Percentiles rank a stretch among this genome's conserved stretches.
Conservation (phyloP, 2,888 invertebrate species). For the Netelia fuscicornis region DNA sequence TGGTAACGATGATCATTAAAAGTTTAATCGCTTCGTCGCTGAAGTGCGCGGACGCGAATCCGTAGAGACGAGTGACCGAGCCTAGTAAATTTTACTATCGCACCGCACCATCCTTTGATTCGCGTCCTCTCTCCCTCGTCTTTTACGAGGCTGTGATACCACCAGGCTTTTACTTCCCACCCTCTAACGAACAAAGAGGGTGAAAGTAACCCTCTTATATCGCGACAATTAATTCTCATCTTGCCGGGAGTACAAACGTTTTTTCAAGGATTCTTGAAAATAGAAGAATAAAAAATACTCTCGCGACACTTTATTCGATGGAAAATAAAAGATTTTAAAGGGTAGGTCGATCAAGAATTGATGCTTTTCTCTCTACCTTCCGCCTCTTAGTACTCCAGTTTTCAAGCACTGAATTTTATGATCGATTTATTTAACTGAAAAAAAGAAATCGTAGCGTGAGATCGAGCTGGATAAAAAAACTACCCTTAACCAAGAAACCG, state of each 20-base stretch:
- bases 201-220: background rate
- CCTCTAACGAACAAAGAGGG: conserved; percentile 19
- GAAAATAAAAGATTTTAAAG: too few species aligned
- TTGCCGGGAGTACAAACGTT: background rate
- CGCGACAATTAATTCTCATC: conserved; percentile 24
- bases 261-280: too few species aligned
- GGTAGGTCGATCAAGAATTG: too few species aligned
- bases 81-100: conserved; percentile 76
- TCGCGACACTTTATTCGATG: too few species aligned
- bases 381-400: too few species aligned
- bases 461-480: conserved; percentile 30
- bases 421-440: background rate
- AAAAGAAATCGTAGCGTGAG: background rate
- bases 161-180: conserved; percentile 15
- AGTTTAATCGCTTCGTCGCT: conserved; percentile 81
- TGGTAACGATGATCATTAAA: conserved; percentile 82
- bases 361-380: too few species aligned
- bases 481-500: conserved; percentile 27
- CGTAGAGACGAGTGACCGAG: conserved; percentile 43
- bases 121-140: conserved; percentile 15
- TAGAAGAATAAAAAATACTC: too few species aligned
- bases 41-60: conserved; percentile 77
- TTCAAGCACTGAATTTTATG: too few species aligned
- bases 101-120: conserved; percentile 57
- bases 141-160: conserved; percentile 7